Percentiles rank a stretch among this genome's conserved stretches.
Conservation (phyloP, 2,797 vertebrate genomes). For the Aplochiton taeniatus region DNA sequence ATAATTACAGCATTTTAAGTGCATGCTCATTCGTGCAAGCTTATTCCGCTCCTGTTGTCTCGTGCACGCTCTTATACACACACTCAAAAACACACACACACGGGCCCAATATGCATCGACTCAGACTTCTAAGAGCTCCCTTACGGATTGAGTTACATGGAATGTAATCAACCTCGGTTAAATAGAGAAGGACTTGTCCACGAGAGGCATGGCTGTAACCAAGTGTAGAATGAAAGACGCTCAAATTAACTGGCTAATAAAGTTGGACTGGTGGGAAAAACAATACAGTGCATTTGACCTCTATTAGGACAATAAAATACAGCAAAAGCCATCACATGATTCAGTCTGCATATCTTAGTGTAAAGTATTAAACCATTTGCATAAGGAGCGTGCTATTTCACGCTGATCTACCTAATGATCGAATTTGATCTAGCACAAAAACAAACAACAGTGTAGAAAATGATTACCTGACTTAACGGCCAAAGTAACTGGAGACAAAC, state of each 20-base stretch:
- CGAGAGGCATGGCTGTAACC: slow-evolving; percentile 7
- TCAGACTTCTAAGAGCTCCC: neutral
- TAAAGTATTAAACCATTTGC: no score
- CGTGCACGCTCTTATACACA: slow-evolving; percentile 12
- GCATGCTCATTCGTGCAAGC: slow-evolving; percentile 17
- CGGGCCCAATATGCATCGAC: neutral
- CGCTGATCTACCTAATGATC: no score
- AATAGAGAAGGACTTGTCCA: neutral
- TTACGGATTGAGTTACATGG: slow-evolving; percentile 31
- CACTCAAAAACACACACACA: slow-evolving; percentile 4
- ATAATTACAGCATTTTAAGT: slow-evolving; percentile 58
- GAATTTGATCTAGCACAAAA: no score
- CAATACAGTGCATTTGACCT: slow-evolving; percentile 43
- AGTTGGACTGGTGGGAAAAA: slow-evolving; percentile 8
- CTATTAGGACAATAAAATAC: neutral
- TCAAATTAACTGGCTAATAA: neutral
- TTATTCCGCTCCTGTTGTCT: slow-evolving; percentile 14
- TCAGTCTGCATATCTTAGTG: no score
- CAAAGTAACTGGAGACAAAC: no score
- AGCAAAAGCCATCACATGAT: no score
- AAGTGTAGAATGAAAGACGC: neutral
- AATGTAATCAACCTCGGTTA: slow-evolving; percentile 43
- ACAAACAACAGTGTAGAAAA: no score
- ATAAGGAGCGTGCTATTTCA: no score
- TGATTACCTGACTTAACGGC: no score